Evolutionary conservation across 2,113 vertebrate species (phyloP), one percentile per base, ranked within the genome.

Genomic region (Gulo gulo): DNA sequence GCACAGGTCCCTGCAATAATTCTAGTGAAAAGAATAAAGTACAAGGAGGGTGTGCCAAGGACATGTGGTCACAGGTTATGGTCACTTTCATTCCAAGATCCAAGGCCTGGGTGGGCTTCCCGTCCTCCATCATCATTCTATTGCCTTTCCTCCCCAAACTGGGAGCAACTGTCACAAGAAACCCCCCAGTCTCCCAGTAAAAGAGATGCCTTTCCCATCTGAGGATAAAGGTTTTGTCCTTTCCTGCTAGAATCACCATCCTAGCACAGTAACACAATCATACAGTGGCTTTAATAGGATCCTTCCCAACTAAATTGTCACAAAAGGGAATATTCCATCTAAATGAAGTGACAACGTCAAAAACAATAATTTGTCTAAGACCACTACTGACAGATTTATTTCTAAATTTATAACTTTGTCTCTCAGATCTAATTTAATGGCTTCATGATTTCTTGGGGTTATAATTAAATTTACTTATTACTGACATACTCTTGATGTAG

Each of bases 381-480:
- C 31, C 1, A 5, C 42, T 57, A 3, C 1, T 59, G 88, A 85
- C 67, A 86, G 82, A 34, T 85, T 88, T 57, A 81, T 79, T 86
- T 81, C 61, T 57, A 57, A 90, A 86, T 34, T 34, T 34, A 82
- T 14, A 81, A 45, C 18, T 2, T 52, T 84, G 7, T 88, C 36
- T 59, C 65, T 93, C 78, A 76, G 21, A 73, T n/a, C 39, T 82
- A 65, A 65, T 50, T 71, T 83, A 80, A 79, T 5, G 20, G 39
- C 12, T 74, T 83, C 23, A 20, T 39, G 11, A 78, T 83, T 3
- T 45, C 34, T 71, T 74, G 20, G 11, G 18, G 23, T 24, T 86
- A 63, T 36, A 89, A 89, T 88, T 89, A 78, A 42, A 39, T 57
- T 57, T 59, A 71, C 18, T 81, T 73, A 31, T 87, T 81, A 61